Conservation (phyloP, 2,113 vertebrate species). For the Melozone crissalis region DNA sequence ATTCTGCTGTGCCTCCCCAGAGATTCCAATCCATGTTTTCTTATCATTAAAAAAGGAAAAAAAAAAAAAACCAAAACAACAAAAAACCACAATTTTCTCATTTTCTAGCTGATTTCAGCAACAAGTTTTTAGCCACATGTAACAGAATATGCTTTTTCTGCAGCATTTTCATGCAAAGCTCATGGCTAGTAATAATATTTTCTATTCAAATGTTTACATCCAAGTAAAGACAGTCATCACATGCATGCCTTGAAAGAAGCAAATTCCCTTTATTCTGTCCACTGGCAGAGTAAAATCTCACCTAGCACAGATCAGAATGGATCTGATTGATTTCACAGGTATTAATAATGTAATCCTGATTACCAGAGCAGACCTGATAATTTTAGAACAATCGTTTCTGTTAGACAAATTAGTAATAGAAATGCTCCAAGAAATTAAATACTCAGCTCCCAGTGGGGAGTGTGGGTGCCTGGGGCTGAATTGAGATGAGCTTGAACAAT, state of each 20-base stretch:
- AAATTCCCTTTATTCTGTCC: neutral
- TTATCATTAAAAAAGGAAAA: neutral
- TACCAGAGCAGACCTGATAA: neutral
- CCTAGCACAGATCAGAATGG: neutral
- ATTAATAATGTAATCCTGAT: conserved; percentile 16
- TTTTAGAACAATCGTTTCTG: conserved; percentile 4
- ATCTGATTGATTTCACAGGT: neutral
- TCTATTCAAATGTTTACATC: neutral
- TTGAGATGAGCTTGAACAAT: neutral
- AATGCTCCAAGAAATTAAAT: conserved; percentile 42
- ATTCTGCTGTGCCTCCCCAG: conserved; percentile 48
- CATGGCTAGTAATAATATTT: neutral
- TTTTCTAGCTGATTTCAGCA: conserved; percentile 64
- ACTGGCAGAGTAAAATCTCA: neutral
- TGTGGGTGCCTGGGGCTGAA: neutral
- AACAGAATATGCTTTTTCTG: conserved; percentile 17
- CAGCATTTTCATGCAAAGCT: neutral
- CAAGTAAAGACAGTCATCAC: conserved; percentile 1
- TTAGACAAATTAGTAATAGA: conserved; percentile 49
- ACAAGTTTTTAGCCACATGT: conserved; percentile 39
- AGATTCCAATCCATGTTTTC: conserved; percentile 44
- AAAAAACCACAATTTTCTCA: neutral
- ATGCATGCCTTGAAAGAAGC: neutral
- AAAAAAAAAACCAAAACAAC: neutral
- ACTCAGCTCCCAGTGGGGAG: neutral